Percentiles rank a stretch among this genome's conserved stretches.
Conservation (phyloP, 2,888 invertebrate genomes). For the Drosophila dives region DNA sequence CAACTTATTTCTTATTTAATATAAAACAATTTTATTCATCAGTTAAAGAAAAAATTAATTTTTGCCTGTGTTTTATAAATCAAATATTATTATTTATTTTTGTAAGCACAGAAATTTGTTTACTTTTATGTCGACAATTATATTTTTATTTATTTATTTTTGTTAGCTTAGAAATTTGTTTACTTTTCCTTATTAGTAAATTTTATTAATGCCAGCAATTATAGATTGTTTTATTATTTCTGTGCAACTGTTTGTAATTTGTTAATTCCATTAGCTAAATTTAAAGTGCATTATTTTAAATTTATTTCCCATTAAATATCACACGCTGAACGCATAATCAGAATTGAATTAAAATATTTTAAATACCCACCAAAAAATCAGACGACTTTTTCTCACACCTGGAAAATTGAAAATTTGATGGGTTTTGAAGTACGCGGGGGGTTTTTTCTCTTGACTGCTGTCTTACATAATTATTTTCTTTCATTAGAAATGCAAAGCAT, state of each 20-base stretch:
- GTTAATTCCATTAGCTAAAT: not conserved
- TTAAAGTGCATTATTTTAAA: not conserved
- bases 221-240: not conserved
- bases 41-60: not conserved
- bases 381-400: constrained; percentile 10
- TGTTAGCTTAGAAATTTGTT: not conserved
- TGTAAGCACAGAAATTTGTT: not conserved
- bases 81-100: not conserved
- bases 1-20: too few relatives aligned
- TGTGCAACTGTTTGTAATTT: not conserved
- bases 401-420: constrained; percentile 45
- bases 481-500: constrained; percentile 69
- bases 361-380: constrained; percentile 54
- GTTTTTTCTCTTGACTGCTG: not conserved
- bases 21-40: not conserved
- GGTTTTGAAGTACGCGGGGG: constrained; percentile 11
- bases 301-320: not conserved
- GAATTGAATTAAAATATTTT: constrained; percentile 58
- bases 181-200: not conserved
- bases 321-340: not conserved
- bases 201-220: not conserved
- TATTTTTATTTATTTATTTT: not conserved
- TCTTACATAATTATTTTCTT: constrained; percentile 9
- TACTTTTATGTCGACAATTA: not conserved
- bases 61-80: too few relatives aligned